Evolutionary conservation across 1,140 invertebrate genomes (phyloP), one percentile per base, ranked within the genome.

Genomic region (Tetranychus urticae): DNA sequence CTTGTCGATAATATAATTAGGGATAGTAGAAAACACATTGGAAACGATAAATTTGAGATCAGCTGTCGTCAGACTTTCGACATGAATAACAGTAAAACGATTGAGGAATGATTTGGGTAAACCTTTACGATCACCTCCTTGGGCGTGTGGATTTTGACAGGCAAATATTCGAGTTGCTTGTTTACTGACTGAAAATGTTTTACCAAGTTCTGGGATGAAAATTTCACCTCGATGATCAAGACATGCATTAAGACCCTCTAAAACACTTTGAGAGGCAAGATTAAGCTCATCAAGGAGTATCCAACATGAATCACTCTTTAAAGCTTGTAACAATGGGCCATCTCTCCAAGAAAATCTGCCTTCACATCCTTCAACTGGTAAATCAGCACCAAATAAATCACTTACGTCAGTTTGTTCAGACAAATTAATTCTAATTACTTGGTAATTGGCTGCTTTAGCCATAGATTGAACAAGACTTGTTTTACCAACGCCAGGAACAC

Each of bases 331-430:
- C 62, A 99, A 80, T 1, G 92, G 93, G 7, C 96, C 96, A 75
- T 99, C 92, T 68, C 84, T 79, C 88, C 96, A 99, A 8, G 81
- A 79, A 78, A 99, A 99, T 60, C 75, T 75, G 0, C 79, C 81
- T 0, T 56, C 61, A 33, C 13, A 37, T 12, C 31, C 33, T 77
- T 94, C 88, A 2, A 90, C 82, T 0, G 96, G 96, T 56, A 99
- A 75, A 77, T 99, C 94, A 48, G 90, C 86, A 54, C 96, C 96
- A 76, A 99, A 99, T 14, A 99, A 75, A 77, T 99, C 96, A 31
- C 85, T 87, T 56, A 97, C 80, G 76, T 98, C 94, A 0, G 94
- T 99, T 77, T 99, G 94, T 70, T 99, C 94, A 50, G 92, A 97
- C 13, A 99, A 77, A 79, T 99, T 99, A 54, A 99, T 91, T 47